phyloP scores from a whole-genome alignment of 2,888 invertebrate species.

The Nomada lathburiana region DNA sequence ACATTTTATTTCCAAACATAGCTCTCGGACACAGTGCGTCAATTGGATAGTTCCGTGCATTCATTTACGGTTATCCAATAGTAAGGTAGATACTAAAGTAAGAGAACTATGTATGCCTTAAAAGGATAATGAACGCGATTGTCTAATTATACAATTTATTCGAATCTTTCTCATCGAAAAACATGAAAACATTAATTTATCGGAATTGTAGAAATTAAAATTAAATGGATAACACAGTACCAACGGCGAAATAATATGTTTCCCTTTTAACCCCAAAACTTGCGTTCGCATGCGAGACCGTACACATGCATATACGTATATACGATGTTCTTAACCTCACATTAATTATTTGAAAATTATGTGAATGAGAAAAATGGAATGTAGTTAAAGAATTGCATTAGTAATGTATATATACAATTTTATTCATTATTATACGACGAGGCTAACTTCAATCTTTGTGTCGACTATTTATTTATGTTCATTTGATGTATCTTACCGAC shows the following conservation, averaged over 20 bases:
- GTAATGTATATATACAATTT: neutral
- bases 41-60: conserved; percentile 40
- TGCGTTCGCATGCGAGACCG: neutral
- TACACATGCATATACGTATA: neutral
- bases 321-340: conserved; percentile 6
- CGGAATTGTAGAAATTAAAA: neutral
- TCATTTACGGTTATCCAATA: conserved; percentile 27
- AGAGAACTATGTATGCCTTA: conserved; percentile 12
- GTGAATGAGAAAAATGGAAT: neutral
- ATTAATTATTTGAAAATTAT: no score
- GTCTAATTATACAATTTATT: neutral
- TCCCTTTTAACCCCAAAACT: neutral
- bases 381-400: neutral
- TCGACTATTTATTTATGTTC: neutral
- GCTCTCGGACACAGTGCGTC: neutral
- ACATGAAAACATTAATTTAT: no score
- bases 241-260: neutral
- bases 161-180: neutral
- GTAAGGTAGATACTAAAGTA: conserved; percentile 4
- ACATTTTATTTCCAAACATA: conserved; percentile 37
- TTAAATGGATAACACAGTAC: neutral
- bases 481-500: conserved; percentile 1
- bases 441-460: neutral
- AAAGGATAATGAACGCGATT: neutral
- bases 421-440: neutral